Evolutionary conservation across 2,888 invertebrate genomes (phyloP).

Genomic region (Sphaerophoria taeniata): DNA sequence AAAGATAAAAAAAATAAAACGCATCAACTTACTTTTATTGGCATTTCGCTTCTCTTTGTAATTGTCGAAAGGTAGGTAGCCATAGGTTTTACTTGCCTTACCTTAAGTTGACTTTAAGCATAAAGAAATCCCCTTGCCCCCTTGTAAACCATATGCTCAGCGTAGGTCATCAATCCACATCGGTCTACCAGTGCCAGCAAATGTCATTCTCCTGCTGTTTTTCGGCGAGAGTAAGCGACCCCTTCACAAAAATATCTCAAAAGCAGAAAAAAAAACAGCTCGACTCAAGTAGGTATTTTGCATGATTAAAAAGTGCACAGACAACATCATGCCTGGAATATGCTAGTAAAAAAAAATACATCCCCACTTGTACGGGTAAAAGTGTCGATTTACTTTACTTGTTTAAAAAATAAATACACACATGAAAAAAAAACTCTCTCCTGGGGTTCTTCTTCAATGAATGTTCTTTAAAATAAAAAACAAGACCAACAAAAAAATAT

Average conservation of each 20-base stretch:
- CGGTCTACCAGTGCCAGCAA: conserved; percentile 55
- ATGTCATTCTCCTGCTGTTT: conserved; percentile 73
- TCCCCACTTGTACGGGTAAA: conserved; percentile 50
- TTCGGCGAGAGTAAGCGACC: conserved; percentile 30
- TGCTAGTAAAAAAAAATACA: conserved; percentile 32
- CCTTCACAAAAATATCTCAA: conserved; percentile 19
- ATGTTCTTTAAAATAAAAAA: conserved; percentile 30
- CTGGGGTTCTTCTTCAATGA: conserved; percentile 74
- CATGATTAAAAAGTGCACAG: conserved; percentile 65
- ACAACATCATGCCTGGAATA: conserved; percentile 67
- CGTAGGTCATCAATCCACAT: conserved; percentile 71
- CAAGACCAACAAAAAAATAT: conserved; percentile 7
- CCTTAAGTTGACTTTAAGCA: background rate
- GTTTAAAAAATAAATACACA: conserved; percentile 11
- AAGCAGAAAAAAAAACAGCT: conserved; percentile 20
- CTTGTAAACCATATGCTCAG: conserved; percentile 65
- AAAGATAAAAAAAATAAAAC: background rate
- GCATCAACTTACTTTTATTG: conserved; percentile 2
- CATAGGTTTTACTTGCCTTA: background rate
- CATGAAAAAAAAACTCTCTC: conserved; percentile 54
- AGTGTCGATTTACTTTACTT: conserved; percentile 72
- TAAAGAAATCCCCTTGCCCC: conserved; percentile 6
- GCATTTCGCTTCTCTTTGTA: background rate
- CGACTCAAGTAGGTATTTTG: conserved; percentile 60
- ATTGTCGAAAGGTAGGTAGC: background rate